A percentile compares a stretch with the other conserved stretches of the same genome.
These are phyloP conservation scores for Agrypnia vestita DNA, from an alignment of 1,140 invertebrate species.

Conservation along the genomic window DNA sequence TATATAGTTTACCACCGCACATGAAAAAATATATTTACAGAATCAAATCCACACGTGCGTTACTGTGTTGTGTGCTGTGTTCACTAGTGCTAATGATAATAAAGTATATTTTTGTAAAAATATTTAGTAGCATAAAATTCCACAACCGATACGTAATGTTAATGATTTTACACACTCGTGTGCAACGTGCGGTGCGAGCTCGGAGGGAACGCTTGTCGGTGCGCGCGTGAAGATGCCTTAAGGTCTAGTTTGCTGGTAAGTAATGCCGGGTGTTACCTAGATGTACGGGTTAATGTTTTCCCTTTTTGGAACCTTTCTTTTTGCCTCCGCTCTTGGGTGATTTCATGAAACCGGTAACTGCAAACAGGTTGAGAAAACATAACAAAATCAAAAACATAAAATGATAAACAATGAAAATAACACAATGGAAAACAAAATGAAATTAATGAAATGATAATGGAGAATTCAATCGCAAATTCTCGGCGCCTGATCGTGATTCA, in stretches of 20 bases:
- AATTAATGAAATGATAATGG: background rate
- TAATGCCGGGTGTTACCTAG: background rate
- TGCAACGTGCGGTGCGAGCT: background rate
- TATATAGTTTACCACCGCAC: too few species aligned
- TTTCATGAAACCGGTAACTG: conserved; percentile 54
- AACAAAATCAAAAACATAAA: conserved; percentile 35
- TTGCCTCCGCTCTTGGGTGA: conserved; percentile 44
- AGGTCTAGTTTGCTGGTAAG: background rate
- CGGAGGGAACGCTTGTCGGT: background rate
- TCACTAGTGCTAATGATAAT: background rate
- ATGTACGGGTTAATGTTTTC: conserved; percentile 19
- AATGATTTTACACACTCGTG: background rate
- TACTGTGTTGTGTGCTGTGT: too few species aligned
- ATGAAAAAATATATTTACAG: too few species aligned
- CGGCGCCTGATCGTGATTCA: too few species aligned
- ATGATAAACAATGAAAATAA: conserved; percentile 3
- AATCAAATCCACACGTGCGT: too few species aligned
- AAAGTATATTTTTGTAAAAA: background rate
- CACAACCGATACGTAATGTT: background rate
- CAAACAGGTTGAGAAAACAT: conserved; percentile 27
- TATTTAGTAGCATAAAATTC: too few species aligned
- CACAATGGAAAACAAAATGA: conserved; percentile 8
- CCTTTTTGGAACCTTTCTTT: conserved; percentile 48
- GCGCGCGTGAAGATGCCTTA: background rate
- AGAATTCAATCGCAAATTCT: background rate